Conservation (phyloP, 2,888 invertebrate genomes). For the Zhuqinia jingwanae region DNA sequence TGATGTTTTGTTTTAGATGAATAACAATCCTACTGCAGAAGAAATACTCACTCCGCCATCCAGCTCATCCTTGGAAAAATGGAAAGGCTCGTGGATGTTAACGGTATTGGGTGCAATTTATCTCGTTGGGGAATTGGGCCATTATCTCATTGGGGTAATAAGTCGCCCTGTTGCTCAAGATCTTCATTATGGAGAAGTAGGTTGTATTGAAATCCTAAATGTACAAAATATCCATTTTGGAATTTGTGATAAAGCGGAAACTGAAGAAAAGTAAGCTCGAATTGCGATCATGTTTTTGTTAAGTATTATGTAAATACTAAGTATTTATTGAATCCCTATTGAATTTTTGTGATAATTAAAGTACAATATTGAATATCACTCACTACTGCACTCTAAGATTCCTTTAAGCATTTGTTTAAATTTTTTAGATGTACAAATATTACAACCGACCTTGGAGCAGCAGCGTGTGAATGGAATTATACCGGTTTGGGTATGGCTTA, state of each 20-base stretch:
- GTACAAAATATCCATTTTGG: constrained; percentile 73
- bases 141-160: constrained; percentile 91
- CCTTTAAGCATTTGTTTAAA: too few species aligned
- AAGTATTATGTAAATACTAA: too few species aligned
- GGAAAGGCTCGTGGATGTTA: constrained; percentile 81
- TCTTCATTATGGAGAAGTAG: constrained; percentile 92
- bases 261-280: constrained; percentile 82
- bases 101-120: constrained; percentile 91
- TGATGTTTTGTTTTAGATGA: too few species aligned
- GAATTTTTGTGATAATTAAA: too few species aligned
- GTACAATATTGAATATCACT: too few species aligned
- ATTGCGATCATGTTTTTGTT: too few species aligned
- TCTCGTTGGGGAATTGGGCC: constrained; percentile 92
- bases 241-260: constrained; percentile 84
- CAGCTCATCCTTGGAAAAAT: constrained; percentile 29
- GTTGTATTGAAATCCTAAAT: constrained; percentile 85
- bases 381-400: too few species aligned
- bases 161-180: constrained; percentile 93
- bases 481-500: constrained; percentile 95
- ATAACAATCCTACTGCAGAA: constrained; percentile 34
- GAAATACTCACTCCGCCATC: background rate
- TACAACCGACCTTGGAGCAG: constrained; percentile 79
- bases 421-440: constrained; percentile 72
- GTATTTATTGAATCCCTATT: too few species aligned
- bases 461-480: constrained; percentile 95